Conservation (phyloP, 2,797 vertebrate species). For the Oryzias sinensis region DNA sequence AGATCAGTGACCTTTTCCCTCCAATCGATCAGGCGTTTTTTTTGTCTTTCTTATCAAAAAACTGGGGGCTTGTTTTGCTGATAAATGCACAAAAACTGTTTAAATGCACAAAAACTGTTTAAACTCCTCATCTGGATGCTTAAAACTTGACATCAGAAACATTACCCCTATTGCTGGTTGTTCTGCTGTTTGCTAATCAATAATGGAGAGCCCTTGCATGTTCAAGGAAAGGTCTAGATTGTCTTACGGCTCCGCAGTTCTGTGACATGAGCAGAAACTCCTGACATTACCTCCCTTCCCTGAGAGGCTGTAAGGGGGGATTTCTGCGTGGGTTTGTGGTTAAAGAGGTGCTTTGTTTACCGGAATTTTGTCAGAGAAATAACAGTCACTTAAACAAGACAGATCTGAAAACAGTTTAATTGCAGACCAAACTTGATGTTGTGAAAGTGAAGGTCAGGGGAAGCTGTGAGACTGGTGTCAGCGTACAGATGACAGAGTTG, state of each 20-base stretch:
- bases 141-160: slow-evolving; percentile 50
- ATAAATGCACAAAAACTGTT: slow-evolving; percentile 1
- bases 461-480: slow-evolving; percentile 7
- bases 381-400: slow-evolving; percentile 6
- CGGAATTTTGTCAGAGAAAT: slow-evolving; percentile 15
- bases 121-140: slow-evolving; percentile 29
- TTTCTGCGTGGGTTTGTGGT: slow-evolving; percentile 12
- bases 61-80: not conserved
- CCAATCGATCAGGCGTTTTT: not conserved
- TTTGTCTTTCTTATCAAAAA: slow-evolving; percentile 5
- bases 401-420: slow-evolving; percentile 11
- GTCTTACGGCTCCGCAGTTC: slow-evolving; percentile 55
- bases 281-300: slow-evolving; percentile 48
- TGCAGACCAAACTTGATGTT: slow-evolving; percentile 19
- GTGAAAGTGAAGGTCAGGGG: slow-evolving; percentile 18
- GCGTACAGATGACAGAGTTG: slow-evolving; percentile 11
- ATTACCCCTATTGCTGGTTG: slow-evolving; percentile 53
- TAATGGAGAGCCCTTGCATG: slow-evolving; percentile 64
- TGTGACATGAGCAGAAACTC: slow-evolving; percentile 46
- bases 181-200: slow-evolving; percentile 58
- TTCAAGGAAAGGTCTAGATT: slow-evolving; percentile 50
- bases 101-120: slow-evolving; percentile 11
- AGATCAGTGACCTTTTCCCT: not conserved
- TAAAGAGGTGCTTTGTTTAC: slow-evolving; percentile 27
- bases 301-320: slow-evolving; percentile 9